Base-by-base conservation (phyloP, 2,888 invertebrate genomes). In the Rotaria macrura region DNA sequence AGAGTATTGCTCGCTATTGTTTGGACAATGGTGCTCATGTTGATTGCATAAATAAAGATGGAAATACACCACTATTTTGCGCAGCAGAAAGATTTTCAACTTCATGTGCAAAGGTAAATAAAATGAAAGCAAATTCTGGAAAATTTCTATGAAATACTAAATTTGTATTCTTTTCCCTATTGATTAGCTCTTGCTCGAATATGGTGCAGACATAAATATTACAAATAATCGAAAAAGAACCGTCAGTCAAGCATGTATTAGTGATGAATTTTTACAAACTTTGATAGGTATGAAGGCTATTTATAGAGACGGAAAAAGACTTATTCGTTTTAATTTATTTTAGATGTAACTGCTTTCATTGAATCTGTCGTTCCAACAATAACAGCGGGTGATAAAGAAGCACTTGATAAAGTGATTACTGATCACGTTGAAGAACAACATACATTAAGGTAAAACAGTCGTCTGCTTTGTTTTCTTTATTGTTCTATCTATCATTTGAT, bases 131-230 rank as follows among this genome's bases (percentile, higher is more conserved):
- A 25, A 20, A 54, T 34, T 34, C 9, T 10, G 10, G 6, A 29
- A 4, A 5, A 38, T 38, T 38, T 14, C 1, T 83, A 14, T 25
- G 43, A 85, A 23, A n/a, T n/a, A n/a, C n/a, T n/a, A n/a, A n/a
- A n/a, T n/a, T n/a, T n/a, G 6, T 52, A 47, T 20, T 74, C 7
- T 74, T 52, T 20, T 74, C 7, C 74, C 34, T 23, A 23, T n/a
- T 52, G 12, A 29, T 49, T 88, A 90, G 90, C 88, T 89, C 85
- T 87, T 90, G 57, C 89, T 90, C 84, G 90, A 90, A 87, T 90
- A 90, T 89, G 90, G 90, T 17, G 90, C 90, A 88, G 89, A 90
- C 87, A 89, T 90, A 3, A 89, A 89, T 85, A 87, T 88, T 43
- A 88, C 87, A 65, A 90, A 89, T 87, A 88, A 88, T 54, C 88